Evolutionary conservation across 35 echinoderm and acorn worm genomes (phyloP).

Genomic region (Ophioderma brevispina): DNA sequence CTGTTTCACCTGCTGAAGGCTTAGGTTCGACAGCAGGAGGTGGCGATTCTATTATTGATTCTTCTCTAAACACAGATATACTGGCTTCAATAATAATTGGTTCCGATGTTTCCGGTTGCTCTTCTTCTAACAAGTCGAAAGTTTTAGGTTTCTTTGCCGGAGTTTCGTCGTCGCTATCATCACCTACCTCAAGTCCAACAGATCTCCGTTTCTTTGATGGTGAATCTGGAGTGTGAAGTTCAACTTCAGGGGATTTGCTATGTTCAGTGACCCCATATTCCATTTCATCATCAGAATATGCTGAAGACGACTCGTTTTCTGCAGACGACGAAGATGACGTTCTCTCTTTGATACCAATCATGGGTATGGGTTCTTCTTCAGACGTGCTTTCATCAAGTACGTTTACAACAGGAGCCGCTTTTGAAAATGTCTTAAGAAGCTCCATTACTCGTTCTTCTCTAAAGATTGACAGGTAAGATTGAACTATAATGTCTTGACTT

Average conservation of each 20-base stretch:
- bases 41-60: neutral
- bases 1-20: neutral
- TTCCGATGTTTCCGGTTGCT: neutral
- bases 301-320: neutral
- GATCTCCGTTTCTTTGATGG: neutral
- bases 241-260: neutral
- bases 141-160: neutral
- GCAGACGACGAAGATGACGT: neutral
- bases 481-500: neutral
- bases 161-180: neutral
- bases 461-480: neutral
- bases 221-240: neutral
- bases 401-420: too few relatives aligned
- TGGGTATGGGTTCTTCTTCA: neutral
- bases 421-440: neutral
- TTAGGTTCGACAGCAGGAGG: neutral
- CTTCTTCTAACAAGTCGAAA: neutral
- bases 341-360: neutral
- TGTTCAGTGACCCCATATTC: neutral
- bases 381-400: too few relatives aligned
- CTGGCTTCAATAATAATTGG: neutral
- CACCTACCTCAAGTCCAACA: neutral
- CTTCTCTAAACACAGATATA: conserved; percentile 1
- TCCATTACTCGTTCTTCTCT: neutral
- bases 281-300: neutral